Evolutionary conservation across 2,113 vertebrate genomes (phyloP).

Genomic region (Circaetus cinerascens): DNA sequence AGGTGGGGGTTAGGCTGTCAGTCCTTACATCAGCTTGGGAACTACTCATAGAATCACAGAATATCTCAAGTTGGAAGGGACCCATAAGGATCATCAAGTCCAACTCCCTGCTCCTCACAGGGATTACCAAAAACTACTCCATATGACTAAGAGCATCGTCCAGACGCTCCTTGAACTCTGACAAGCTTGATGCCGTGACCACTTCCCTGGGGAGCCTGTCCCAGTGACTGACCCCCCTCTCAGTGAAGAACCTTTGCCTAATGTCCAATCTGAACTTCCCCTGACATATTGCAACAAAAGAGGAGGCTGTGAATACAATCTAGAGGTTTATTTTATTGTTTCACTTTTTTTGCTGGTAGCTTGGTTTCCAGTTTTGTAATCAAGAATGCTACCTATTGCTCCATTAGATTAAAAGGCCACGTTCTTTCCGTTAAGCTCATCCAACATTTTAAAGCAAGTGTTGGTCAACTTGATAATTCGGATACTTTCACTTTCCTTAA

Average conservation of each 20-base stretch:
- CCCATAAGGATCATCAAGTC: not conserved
- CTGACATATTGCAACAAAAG: not conserved
- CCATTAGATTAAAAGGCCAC: not conserved
- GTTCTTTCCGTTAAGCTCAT: not conserved
- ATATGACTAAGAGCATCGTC: not conserved
- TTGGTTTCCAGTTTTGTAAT: not conserved
- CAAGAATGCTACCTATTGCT: not conserved
- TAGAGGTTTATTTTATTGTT: not conserved
- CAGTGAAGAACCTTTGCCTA: not conserved
- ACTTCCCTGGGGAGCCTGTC: not conserved
- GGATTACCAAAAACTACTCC: not conserved
- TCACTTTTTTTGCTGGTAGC: not conserved
- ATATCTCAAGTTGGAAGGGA: not conserved
- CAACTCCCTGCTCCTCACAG: not conserved
- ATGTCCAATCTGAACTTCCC: not conserved
- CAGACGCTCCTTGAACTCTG: not conserved
- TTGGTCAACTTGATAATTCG: not conserved
- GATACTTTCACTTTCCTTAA: not conserved
- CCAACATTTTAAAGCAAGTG: not conserved
- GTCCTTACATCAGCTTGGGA: not conserved
- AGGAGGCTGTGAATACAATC: not conserved
- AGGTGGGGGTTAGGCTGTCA: not conserved
- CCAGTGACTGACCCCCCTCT: fast-evolving
- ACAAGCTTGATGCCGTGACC: not conserved
- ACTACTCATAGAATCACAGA: not conserved